A percentile compares a stretch with the other conserved stretches of the same genome.
Evolutionary conservation across 2,888 invertebrate species (phyloP).

Genomic region (Cephus pulcher): DNA sequence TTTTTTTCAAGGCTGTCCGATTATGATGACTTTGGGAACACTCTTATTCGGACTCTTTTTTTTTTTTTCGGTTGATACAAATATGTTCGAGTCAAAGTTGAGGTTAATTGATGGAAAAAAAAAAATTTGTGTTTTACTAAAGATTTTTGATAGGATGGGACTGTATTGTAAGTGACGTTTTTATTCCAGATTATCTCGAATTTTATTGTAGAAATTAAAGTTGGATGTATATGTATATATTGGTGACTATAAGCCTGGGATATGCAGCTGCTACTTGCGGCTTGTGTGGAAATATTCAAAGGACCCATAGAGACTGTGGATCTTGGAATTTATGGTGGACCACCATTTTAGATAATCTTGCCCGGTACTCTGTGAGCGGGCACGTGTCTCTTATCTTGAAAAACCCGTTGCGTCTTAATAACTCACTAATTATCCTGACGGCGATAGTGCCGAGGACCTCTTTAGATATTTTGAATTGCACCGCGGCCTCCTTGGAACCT

Average conservation of each 20-base stretch:
- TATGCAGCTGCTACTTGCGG: background rate
- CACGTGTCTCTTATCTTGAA: slow-evolving; percentile 32
- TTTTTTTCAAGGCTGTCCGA: background rate
- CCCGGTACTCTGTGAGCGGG: slow-evolving; percentile 20
- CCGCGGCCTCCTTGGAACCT: background rate
- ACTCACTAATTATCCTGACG: slow-evolving; percentile 38
- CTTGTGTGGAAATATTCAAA: background rate
- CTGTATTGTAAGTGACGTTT: too few relatives aligned
- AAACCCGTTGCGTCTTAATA: slow-evolving; percentile 33
- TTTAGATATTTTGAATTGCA: slow-evolving; percentile 24
- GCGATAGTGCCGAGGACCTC: slow-evolving; percentile 31
- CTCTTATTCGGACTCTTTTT: too few relatives aligned
- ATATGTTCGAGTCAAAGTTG: too few relatives aligned
- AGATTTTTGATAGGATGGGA: too few relatives aligned
- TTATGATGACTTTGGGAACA: background rate
- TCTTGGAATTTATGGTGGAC: background rate
- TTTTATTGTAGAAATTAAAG: too few relatives aligned
- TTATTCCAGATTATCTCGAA: too few relatives aligned
- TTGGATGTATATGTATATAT: background rate
- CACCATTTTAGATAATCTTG: background rate
- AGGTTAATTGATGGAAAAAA: too few relatives aligned
- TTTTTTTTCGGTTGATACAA: too few relatives aligned
- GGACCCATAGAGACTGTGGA: background rate
- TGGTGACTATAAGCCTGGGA: background rate
- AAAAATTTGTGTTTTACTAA: too few relatives aligned